phyloP scores from a whole-genome alignment of 2,888 invertebrate genomes.

The Rambutsinella grinnellia region DNA sequence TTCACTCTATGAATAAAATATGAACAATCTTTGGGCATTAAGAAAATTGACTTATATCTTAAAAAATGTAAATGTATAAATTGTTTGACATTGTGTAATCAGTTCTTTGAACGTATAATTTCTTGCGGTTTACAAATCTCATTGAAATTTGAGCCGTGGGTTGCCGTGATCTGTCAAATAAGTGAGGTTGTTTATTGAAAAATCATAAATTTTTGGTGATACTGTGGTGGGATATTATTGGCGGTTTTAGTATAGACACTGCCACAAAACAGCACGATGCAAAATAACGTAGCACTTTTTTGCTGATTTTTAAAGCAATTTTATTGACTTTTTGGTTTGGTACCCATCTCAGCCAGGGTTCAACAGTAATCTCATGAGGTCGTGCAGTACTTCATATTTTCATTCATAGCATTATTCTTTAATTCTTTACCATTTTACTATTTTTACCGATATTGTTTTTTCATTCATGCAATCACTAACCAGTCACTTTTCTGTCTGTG shows the following conservation, averaged over 20 bases:
- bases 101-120: too few species aligned
- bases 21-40: too few species aligned
- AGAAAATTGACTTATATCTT: too few species aligned
- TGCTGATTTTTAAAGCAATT: neutral
- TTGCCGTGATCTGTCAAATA: conserved; percentile 34
- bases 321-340: neutral
- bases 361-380: neutral
- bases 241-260: too few species aligned
- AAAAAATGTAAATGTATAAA: too few species aligned
- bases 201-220: neutral
- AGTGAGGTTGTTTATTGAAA: conserved; percentile 10
- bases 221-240: too few species aligned
- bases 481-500: neutral
- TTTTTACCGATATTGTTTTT: neutral
- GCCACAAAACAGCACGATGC: too few species aligned
- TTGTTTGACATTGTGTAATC: too few species aligned
- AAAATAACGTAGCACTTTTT: neutral
- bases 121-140: too few species aligned
- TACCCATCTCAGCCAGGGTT: neutral
- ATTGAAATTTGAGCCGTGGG: too few species aligned
- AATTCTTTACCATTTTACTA: too few species aligned
- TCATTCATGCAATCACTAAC: neutral
- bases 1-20: too few species aligned
- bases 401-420: neutral
- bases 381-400: neutral